Evolutionary conservation across 1,140 invertebrate species (phyloP).

Genomic region (Calliopsis andreniformis): DNA sequence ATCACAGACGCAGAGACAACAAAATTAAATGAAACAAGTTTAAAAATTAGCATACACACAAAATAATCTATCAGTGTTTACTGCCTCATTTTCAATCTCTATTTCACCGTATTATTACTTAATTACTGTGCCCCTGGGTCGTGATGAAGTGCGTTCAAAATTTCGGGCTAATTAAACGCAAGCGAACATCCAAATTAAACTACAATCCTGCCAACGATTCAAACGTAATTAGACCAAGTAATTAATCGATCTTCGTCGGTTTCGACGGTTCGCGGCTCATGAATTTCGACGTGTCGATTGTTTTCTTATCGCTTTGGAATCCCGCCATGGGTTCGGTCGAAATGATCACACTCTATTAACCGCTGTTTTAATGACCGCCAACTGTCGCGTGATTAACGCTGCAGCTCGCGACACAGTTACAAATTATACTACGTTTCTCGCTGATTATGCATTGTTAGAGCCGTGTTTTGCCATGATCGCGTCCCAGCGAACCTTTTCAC

Average conservation of each 20-base stretch:
- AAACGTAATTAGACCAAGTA: slow-evolving; percentile 18
- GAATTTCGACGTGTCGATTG: background rate
- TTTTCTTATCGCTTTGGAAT: background rate
- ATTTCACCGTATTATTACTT: slow-evolving; percentile 15
- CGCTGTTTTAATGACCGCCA: slow-evolving; percentile 11
- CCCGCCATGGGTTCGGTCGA: background rate
- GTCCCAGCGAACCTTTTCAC: background rate
- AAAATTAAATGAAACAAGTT: too few species aligned
- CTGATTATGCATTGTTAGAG: slow-evolving; percentile 33
- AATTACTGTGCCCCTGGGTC: background rate
- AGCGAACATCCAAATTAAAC: background rate
- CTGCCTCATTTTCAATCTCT: background rate
- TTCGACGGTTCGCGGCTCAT: background rate
- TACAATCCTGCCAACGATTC: background rate
- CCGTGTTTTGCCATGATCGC: background rate
- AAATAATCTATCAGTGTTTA: background rate
- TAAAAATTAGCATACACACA: too few species aligned
- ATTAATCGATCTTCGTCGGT: slow-evolving; percentile 26
- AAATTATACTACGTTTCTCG: slow-evolving; percentile 5
- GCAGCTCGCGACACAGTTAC: background rate
- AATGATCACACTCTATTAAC: slow-evolving; percentile 19
- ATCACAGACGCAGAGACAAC: too few species aligned
- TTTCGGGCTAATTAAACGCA: slow-evolving; percentile 11
- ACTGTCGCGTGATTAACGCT: slow-evolving; percentile 21
- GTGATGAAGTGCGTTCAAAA: background rate